These are phyloP conservation scores for Helobdella robusta DNA, from an alignment of 2,888 invertebrate genomes.

Conservation along the genomic window DNA sequence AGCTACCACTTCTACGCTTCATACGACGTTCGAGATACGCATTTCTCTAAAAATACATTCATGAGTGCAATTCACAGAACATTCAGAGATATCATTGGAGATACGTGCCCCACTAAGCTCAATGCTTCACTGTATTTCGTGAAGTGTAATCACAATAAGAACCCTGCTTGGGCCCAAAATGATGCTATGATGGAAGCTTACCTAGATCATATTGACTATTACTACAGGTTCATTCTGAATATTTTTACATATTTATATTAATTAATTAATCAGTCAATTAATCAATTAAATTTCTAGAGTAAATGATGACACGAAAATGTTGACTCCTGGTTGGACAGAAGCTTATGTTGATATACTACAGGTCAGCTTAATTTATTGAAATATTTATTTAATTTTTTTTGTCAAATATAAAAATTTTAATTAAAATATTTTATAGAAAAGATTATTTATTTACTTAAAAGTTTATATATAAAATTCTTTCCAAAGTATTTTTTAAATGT, in stretches of 20 bases:
- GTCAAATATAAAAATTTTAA: neutral
- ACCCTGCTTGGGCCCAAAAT: conserved; percentile 36
- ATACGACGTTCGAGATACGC: conserved; percentile 29
- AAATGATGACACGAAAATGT: conserved; percentile 31
- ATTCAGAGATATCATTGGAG: conserved; percentile 2
- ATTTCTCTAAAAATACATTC: conserved; percentile 26
- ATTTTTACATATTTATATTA: neutral
- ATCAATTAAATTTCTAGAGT: conserved; percentile 19
- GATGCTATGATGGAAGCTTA: conserved; percentile 36
- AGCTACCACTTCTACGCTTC: conserved; percentile 32
- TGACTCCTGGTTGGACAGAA: conserved; percentile 31
- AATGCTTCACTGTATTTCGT: conserved; percentile 28
- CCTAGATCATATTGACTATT: conserved; percentile 29
- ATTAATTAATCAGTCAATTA: neutral
- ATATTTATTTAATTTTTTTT: neutral
- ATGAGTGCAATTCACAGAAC: conserved; percentile 9
- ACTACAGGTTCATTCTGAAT: conserved; percentile 14
- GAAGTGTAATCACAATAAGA: conserved; percentile 30
- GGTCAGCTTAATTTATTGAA: conserved; percentile 6
- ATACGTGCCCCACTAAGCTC: conserved; percentile 8
- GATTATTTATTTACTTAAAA: neutral
- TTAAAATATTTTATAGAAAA: neutral
- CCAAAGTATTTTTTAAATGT: too few species aligned
- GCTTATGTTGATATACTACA: conserved; percentile 26
- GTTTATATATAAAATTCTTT: too few species aligned